Evolutionary conservation across 2,113 vertebrate species (phyloP).

Genomic region (Oreotrochilus melanogaster): DNA sequence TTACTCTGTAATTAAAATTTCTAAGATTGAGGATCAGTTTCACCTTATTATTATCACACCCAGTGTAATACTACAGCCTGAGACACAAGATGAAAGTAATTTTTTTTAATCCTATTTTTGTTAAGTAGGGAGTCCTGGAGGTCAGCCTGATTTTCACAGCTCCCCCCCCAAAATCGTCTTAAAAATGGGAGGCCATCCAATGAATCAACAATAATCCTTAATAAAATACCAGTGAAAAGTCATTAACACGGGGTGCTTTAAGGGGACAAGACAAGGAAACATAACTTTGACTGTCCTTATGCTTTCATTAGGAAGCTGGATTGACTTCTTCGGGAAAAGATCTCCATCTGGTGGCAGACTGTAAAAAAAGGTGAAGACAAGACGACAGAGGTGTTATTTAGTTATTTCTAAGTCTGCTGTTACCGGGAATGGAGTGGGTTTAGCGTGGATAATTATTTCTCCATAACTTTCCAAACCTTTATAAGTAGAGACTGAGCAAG

Average conservation of each 20-base stretch:
- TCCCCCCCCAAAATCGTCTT: background rate
- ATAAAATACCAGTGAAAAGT: background rate
- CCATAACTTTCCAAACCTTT: background rate
- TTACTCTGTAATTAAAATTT: background rate
- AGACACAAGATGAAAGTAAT: background rate
- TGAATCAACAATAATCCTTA: background rate
- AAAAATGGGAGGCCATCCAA: background rate
- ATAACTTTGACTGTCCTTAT: background rate
- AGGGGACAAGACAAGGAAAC: background rate
- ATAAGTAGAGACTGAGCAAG: background rate
- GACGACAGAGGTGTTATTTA: rapidly evolving
- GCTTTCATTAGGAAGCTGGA: background rate
- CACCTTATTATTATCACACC: background rate
- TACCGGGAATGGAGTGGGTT: background rate
- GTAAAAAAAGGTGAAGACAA: background rate
- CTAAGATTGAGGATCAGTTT: background rate
- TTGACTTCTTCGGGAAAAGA: constrained; percentile 56
- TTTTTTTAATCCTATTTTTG: background rate
- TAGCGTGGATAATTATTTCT: background rate
- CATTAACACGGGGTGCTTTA: background rate
- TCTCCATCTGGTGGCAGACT: constrained; percentile 66
- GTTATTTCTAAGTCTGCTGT: background rate
- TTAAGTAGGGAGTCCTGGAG: background rate
- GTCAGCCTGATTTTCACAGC: background rate
- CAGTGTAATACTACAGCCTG: background rate